Evolutionary conservation across 2,113 vertebrate genomes (phyloP).

Genomic region (Piliocolobus tephrosceles): DNA sequence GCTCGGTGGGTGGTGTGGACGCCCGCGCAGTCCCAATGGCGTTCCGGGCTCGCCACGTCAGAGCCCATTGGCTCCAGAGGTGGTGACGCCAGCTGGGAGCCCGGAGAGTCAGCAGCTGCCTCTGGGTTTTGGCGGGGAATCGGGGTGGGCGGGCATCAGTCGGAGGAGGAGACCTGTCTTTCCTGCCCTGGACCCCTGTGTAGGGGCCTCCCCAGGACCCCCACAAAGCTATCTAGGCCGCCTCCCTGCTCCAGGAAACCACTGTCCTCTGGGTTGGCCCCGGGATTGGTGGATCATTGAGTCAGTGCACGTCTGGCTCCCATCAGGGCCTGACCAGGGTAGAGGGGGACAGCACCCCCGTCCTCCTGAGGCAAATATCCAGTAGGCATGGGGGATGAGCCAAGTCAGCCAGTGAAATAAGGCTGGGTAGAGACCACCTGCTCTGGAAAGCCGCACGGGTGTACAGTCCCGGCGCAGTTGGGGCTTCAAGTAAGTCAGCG

Average conservation of each 20-base stretch:
- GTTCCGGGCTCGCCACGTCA: background rate
- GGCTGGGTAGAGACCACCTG: background rate
- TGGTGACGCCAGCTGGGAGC: slow-evolving; percentile 25
- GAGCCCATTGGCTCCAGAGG: background rate
- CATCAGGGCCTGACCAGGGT: background rate
- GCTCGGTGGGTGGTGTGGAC: background rate
- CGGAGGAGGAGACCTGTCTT: background rate
- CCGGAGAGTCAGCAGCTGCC: background rate
- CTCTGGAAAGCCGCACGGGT: background rate
- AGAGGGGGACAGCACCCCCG: too few species aligned
- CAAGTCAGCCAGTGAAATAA: background rate
- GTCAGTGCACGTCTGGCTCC: too few species aligned
- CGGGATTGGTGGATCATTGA: background rate
- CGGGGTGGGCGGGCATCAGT: background rate
- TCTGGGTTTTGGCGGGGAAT: background rate
- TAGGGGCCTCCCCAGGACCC: background rate
- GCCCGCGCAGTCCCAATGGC: background rate
- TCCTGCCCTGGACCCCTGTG: background rate
- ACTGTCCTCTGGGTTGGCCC: background rate
- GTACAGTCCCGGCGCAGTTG: background rate
- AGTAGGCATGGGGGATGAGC: background rate
- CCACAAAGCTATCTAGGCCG: background rate
- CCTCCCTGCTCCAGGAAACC: too few species aligned
- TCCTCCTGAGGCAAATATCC: background rate
- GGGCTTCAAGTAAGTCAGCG: background rate